phyloP scores from a whole-genome alignment of 2,113 vertebrate species.

The Eptesicus fuscus region DNA sequence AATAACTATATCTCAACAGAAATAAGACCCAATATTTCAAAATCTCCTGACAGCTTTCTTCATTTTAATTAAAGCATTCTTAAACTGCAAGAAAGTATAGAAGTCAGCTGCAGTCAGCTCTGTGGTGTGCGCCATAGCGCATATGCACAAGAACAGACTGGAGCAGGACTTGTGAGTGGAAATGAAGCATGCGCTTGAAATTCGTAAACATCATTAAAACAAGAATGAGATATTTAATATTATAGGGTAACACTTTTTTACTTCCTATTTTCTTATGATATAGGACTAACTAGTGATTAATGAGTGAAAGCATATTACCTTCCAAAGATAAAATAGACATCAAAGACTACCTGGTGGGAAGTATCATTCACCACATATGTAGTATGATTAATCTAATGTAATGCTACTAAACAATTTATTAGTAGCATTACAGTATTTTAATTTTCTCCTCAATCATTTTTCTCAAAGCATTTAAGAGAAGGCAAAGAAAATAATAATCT shows the following conservation, averaged over 20 bases:
- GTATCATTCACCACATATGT: background rate
- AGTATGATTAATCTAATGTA: background rate
- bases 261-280: slow-evolving; percentile 12
- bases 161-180: background rate
- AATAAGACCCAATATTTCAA: background rate
- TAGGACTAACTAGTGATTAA: background rate
- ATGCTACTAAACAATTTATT: background rate
- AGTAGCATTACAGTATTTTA: background rate
- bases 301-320: background rate
- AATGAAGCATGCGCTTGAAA: background rate
- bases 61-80: slow-evolving; percentile 6
- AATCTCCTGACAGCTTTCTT: background rate
- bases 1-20: background rate
- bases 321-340: background rate
- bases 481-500: background rate
- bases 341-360: background rate
- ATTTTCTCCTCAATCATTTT: slow-evolving; percentile 5
- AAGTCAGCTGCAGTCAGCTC: background rate
- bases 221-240: slow-evolving; percentile 8
- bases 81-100: background rate
- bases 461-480: background rate
- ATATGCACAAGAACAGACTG: background rate
- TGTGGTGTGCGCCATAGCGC: background rate
- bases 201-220: background rate
- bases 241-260: background rate